Percentiles rank a stretch among this genome's conserved stretches.
Evolutionary conservation across 2,888 invertebrate species (phyloP).

Genomic region (Scaptomyza polygonia): DNA sequence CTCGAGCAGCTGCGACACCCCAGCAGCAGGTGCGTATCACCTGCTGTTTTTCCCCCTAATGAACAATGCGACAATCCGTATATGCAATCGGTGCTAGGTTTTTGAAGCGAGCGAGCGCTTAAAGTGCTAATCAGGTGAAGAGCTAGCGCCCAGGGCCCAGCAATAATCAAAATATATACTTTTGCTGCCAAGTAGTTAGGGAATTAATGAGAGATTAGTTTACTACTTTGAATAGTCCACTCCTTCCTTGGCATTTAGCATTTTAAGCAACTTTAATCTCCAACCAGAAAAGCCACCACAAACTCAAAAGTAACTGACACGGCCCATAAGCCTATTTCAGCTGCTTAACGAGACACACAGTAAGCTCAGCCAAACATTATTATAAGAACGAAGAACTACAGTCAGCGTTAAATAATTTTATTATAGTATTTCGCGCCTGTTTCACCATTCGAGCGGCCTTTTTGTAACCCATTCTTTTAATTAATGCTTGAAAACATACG

Average conservation of each 20-base stretch:
- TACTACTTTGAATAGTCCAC: background rate
- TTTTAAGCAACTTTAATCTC: background rate
- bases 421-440: no score
- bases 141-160: constrained; percentile 27
- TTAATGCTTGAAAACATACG: constrained; percentile 3
- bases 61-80: constrained; percentile 67
- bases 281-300: background rate
- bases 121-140: constrained; percentile 51
- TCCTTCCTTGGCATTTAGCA: no score
- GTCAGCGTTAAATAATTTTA: no score
- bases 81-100: constrained; percentile 12
- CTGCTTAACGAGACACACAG: background rate
- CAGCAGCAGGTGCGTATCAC: constrained; percentile 74
- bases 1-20: constrained; percentile 23
- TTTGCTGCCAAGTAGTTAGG: constrained; percentile 2
- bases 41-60: constrained; percentile 76
- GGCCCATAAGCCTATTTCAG: constrained; percentile 14
- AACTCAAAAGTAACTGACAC: background rate
- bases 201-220: no score
- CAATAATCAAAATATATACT: constrained; percentile 31
- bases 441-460: no score
- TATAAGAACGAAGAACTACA: no score
- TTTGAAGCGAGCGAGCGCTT: constrained; percentile 15
- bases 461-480: constrained; percentile 9
- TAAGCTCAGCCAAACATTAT: no score